phyloP scores from a whole-genome alignment of 1,140 invertebrate genomes.

The Drosophila quadrilineata region DNA sequence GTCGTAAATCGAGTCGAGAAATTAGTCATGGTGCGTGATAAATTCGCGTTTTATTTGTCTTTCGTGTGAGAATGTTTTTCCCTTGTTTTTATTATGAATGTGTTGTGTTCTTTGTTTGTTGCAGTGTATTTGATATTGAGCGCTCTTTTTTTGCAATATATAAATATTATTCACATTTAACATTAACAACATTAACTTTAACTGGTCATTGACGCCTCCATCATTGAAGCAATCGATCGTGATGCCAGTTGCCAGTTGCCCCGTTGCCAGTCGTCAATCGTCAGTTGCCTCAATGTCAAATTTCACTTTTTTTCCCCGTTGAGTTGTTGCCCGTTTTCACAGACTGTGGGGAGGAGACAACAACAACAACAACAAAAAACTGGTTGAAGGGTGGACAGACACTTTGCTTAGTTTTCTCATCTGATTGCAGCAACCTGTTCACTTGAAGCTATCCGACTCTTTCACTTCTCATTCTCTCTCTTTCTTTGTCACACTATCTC shows the following conservation, averaged over 20 bases:
- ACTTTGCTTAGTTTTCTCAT: too few relatives aligned
- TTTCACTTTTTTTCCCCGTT: slow-evolving; percentile 69
- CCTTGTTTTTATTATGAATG: slow-evolving; percentile 52
- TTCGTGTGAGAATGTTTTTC: slow-evolving; percentile 70
- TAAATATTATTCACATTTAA: slow-evolving; percentile 20
- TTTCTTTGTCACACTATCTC: too few relatives aligned
- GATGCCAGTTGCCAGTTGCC: too few relatives aligned
- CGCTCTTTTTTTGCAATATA: slow-evolving; percentile 35
- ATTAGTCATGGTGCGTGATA: slow-evolving; percentile 77
- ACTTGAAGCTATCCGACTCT: too few relatives aligned
- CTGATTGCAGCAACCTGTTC: slow-evolving; percentile 64
- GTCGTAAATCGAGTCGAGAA: slow-evolving; percentile 57
- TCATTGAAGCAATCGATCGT: neutral
- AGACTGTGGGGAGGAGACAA: slow-evolving; percentile 30
- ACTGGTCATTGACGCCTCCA: slow-evolving; percentile 58
- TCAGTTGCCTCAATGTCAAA: slow-evolving; percentile 64
- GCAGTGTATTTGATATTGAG: slow-evolving; percentile 14
- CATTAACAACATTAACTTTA: slow-evolving; percentile 36
- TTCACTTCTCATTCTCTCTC: too few relatives aligned
- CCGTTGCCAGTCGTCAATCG: slow-evolving; percentile 36
- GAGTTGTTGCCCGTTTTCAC: too few relatives aligned
- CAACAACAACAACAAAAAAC: slow-evolving; percentile 1
- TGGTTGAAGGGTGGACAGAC: neutral
- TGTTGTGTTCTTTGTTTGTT: slow-evolving; percentile 63
- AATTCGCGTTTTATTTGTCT: slow-evolving; percentile 73